Base-by-base conservation (phyloP, 2,888 invertebrate species). In the Mylabris sibirica region DNA sequence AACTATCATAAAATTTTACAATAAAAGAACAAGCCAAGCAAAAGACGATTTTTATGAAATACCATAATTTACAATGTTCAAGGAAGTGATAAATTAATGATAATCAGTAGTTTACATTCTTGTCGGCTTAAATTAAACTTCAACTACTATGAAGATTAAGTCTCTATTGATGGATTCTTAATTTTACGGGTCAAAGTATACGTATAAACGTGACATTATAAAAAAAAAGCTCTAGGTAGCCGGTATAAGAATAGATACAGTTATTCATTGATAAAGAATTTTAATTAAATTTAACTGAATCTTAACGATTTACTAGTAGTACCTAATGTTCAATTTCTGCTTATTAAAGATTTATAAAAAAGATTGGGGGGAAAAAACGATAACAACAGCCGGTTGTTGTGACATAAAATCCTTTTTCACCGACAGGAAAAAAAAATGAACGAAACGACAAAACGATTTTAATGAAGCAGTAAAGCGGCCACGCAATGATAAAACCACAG, bases 401-500 rank as follows among this genome's bases (percentile, higher is more conserved):
- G 63, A 62, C 62, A 63, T 49, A 66, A 66, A 66, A 66, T 34
- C 34, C 61, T 17, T 41, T 41, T 30, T 30, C 30, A 30, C 30
- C 60, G 59, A 49, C 68, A 67, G 66, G 70, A 14, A 41, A 68
- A 41, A 44, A 68, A 44, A 44, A 22, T 9, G 2, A 22, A 53
- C 6, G 22, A 53, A 53, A 53, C n/a, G 4, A 65, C 61, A 67
- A 66, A 70, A 67, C 66, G 44, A 59, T 65, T 72, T 71, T 73
- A 73, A 73, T 73, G 73, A 71, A 73, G 73, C 62, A 71, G 73
- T 71, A 73, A 71, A 67, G 71, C 73, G 59, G 70, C 68, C 71
- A 68, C 70, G 73, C 73, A 70, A 70, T 73, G 69, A 69, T 73
- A 71, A 73, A 71, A 73, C 73, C 73, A 61, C 73, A 73, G 71